Percentiles rank a stretch among this genome's conserved stretches.
Conservation (phyloP, 2,888 invertebrate species). For the Rhagonycha fulva region DNA sequence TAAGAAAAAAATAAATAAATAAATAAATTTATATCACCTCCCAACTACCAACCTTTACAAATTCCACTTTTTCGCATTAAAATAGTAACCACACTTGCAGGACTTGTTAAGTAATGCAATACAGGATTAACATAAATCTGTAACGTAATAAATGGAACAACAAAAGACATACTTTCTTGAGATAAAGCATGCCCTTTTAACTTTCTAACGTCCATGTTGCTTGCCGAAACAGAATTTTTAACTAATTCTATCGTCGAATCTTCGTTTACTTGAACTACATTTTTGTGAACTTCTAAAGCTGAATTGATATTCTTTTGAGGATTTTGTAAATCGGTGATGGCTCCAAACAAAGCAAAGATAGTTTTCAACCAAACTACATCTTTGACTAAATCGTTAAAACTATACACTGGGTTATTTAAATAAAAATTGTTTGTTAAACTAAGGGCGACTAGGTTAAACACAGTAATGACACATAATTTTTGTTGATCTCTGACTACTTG, state of each 20-base stretch:
- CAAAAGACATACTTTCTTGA: constrained; percentile 68
- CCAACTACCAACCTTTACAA: constrained; percentile 40
- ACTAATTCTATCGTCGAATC: constrained; percentile 52
- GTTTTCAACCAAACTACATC: constrained; percentile 62
- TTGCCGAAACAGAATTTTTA: constrained; percentile 52
- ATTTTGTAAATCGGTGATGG: constrained; percentile 50
- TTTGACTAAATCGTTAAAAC: constrained; percentile 55
- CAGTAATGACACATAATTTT: constrained; percentile 67
- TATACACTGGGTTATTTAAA: constrained; percentile 52
- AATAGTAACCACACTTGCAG: constrained; percentile 62
- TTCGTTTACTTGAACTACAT: constrained; percentile 56
- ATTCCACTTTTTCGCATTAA: constrained; percentile 42
- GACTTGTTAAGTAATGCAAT: constrained; percentile 69
- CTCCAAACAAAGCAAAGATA: constrained; percentile 54
- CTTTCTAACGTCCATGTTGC: constrained; percentile 56
- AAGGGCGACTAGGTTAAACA: constrained; percentile 74
- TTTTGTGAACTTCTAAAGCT: constrained; percentile 63
- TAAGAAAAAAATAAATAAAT: constrained; percentile 8
- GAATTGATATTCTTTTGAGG: constrained; percentile 59
- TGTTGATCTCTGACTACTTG: constrained; percentile 74
- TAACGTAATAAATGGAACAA: constrained; percentile 72
- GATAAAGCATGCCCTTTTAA: constrained; percentile 69
- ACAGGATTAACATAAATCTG: constrained; percentile 79
- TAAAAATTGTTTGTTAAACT: constrained; percentile 61
- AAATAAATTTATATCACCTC: background rate